Base-by-base conservation (phyloP, 2,797 vertebrate genomes). In the Oreonectes daqikongensis region DNA sequence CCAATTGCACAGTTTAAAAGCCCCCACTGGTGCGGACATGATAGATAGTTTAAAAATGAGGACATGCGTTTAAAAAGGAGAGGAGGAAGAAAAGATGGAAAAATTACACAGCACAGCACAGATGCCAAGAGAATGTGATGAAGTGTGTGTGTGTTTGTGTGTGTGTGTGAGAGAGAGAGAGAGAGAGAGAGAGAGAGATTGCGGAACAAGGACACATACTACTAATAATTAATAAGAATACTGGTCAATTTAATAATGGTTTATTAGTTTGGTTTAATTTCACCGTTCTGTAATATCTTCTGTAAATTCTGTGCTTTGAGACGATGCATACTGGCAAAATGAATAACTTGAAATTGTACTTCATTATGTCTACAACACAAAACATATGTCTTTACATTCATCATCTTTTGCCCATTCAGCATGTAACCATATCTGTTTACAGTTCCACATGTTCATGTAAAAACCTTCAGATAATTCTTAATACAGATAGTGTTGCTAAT, bases 21-120 rank as follows among this genome's bases (percentile, higher is more conserved):
- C 90, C 74, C 90, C 92, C 93, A 90, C 87, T 91, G 91, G 92
- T 85, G 90, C 91, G 85, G 84, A 85, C 91, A 92, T 96, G 95
- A 97, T 95, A 94, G 92, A 97, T 96, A 91, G 87, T 92, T 95
- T 94, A 94, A 93, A 90, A 88, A 95, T 92, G 92, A 96, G 92
- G 92, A 93, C 88, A 88, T 88, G 87, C 90, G 91, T 93, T 93
- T 90, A 90, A 91, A 91, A 71, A 44, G 69, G 44, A 59, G 59
- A 59, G 48, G 73, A 60, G 52, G 18, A 60, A 64, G 75, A 68
- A 32, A 52, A 24, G 40, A 55, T 57, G 40, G 66, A 78, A 87
- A 84, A 60, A 81, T 89, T 91, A 92, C 89, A 90, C 89, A 85
- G 89, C 84, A 60, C 81, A 81, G 84, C 85, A 84, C 64, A 88